A percentile compares a stretch with the other conserved stretches of the same genome.
Conservation (phyloP, 2,113 vertebrate genomes). For the Barbus barbus region DNA sequence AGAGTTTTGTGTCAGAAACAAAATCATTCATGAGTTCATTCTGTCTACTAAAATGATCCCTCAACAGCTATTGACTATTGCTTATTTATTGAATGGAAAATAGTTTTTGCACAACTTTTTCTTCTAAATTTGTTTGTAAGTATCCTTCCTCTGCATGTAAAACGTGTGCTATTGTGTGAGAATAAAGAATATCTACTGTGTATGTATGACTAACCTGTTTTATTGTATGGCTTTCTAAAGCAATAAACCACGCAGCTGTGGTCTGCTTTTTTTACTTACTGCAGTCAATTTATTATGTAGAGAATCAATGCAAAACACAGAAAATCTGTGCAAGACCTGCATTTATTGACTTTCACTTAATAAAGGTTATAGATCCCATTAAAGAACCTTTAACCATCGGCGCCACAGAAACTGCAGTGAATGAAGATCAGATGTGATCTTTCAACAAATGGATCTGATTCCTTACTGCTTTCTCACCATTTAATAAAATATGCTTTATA, state of each 20-base stretch:
- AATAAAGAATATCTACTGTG: neutral
- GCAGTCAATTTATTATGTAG: neutral
- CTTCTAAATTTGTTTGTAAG: neutral
- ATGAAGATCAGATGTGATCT: slow-evolving; percentile 33
- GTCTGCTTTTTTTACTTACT: neutral
- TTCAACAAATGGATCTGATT: slow-evolving; percentile 15
- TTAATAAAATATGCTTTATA: slow-evolving; percentile 43
- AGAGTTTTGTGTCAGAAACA: neutral
- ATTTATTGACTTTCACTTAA: slow-evolving; percentile 10
- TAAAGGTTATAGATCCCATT: neutral
- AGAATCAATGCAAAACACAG: neutral
- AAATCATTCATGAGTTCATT: neutral
- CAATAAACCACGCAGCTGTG: neutral
- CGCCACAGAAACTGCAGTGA: neutral
- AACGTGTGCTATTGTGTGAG: neutral
- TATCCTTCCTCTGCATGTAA: neutral
- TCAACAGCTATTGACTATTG: neutral
- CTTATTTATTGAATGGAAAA: neutral
- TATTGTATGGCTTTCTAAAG: neutral
- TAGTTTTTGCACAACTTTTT: neutral
- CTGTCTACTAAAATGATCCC: neutral
- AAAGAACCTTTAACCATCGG: neutral
- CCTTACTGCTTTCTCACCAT: slow-evolving; percentile 4
- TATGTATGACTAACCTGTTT: neutral
- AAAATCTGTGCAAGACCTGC: neutral